Conservation (phyloP, 2,113 vertebrate species). For the Hyaena hyaena region DNA sequence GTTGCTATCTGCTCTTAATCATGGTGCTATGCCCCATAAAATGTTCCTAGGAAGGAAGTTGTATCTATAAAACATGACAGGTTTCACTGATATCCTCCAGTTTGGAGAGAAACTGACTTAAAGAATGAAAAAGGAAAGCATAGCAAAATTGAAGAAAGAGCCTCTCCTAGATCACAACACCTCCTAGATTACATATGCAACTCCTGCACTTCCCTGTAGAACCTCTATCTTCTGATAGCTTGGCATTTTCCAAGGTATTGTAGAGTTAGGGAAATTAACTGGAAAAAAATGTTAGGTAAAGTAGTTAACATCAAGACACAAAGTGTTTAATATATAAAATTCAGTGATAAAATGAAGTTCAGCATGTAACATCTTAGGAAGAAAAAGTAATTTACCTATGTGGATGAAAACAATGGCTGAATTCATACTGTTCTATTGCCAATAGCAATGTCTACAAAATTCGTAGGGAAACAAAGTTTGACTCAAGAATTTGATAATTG, state of each 20-base stretch:
- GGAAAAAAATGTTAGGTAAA: not conserved
- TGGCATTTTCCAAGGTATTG: not conserved
- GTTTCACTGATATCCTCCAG: not conserved
- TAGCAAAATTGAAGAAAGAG: not conserved
- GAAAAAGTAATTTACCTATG: not conserved
- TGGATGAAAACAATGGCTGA: not conserved
- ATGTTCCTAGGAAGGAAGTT: not conserved
- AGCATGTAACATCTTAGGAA: not conserved
- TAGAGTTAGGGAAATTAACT: not conserved
- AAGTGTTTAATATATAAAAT: not conserved
- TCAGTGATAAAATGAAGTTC: not conserved
- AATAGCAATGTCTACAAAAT: conserved; percentile 1
- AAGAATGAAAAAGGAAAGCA: not conserved
- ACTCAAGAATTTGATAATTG: not conserved
- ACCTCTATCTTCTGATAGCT: not conserved
- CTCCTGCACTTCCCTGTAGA: not conserved
- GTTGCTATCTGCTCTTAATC: not conserved
- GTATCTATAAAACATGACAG: not conserved
- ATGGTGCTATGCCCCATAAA: not conserved
- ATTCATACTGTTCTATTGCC: not conserved
- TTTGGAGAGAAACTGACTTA: not conserved
- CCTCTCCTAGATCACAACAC: not conserved
- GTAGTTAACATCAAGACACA: not conserved
- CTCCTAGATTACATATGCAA: not conserved
- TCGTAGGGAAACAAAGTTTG: not conserved